phyloP scores from a whole-genome alignment of 2,113 vertebrate species.

The Mastomys natalensis region DNA sequence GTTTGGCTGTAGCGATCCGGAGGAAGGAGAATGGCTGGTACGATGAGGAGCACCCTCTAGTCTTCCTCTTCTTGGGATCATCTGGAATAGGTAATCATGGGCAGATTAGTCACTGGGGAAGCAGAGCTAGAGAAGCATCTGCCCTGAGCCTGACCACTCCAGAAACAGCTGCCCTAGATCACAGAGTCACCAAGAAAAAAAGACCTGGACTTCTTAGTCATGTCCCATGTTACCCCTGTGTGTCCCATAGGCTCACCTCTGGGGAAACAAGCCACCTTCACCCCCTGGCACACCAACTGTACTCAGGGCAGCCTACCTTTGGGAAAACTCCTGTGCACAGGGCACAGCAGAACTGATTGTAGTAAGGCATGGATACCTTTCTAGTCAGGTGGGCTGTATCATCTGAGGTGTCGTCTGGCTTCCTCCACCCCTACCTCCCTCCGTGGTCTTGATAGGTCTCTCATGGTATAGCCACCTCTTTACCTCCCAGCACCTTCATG shows the following conservation, averaged over 20 bases:
- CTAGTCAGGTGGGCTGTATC: not conserved
- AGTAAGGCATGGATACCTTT: not conserved
- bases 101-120: not conserved
- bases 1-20: slow-evolving; percentile 91
- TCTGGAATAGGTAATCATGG: slow-evolving; percentile 95
- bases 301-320: not conserved
- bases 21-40: slow-evolving; percentile 99
- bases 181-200: slow-evolving; percentile 43
- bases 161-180: not conserved
- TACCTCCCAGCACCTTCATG: not conserved
- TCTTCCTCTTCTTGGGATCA: slow-evolving; percentile 98
- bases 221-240: not conserved
- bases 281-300: not conserved
- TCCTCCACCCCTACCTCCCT: not conserved
- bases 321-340: slow-evolving; percentile 2
- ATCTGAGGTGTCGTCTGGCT: not conserved
- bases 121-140: not conserved
- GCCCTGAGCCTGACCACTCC: not conserved
- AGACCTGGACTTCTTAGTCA: not conserved
- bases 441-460: not conserved
- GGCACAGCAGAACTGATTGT: not conserved
- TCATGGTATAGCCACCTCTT: slow-evolving; percentile 8
- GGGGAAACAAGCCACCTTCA: not conserved
- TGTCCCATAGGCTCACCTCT: not conserved
- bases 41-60: slow-evolving; percentile 97